These are phyloP conservation scores for Trematocara marginatum DNA, from an alignment of 2,113 vertebrate species.

Conservation along the genomic window DNA sequence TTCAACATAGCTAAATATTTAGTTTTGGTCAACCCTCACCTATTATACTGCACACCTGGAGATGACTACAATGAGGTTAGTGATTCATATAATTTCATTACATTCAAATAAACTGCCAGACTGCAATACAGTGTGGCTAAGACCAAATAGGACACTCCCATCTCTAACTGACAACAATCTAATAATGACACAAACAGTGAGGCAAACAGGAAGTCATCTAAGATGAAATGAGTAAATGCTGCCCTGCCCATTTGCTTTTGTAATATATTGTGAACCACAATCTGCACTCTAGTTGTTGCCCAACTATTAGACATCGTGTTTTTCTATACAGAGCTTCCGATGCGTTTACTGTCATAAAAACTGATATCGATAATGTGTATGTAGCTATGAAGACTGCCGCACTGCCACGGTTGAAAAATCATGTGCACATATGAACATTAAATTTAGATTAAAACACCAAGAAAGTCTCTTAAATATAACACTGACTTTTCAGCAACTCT, in stretches of 20 bases:
- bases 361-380: neutral
- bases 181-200: slow-evolving; percentile 50
- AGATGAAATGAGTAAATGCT: slow-evolving; percentile 51
- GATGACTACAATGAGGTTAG: neutral
- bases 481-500: neutral
- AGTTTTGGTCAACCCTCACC: neutral
- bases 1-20: neutral
- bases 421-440: neutral
- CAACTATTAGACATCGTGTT: neutral
- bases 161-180: slow-evolving; percentile 59
- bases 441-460: neutral
- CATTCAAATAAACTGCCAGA: neutral
- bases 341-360: neutral
- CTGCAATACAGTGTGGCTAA: neutral
- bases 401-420: neutral
- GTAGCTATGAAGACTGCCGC: neutral
- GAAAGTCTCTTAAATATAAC: neutral
- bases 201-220: slow-evolving; percentile 51
- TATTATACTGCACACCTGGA: neutral
- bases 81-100: neutral
- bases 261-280: neutral
- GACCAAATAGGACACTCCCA: neutral
- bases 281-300: neutral
- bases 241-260: slow-evolving; percentile 34
- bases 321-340: neutral